Evolutionary conservation across 2,888 invertebrate species (phyloP), one percentile per base, ranked within the genome.

Genomic region (Chelonus formosanus): DNA sequence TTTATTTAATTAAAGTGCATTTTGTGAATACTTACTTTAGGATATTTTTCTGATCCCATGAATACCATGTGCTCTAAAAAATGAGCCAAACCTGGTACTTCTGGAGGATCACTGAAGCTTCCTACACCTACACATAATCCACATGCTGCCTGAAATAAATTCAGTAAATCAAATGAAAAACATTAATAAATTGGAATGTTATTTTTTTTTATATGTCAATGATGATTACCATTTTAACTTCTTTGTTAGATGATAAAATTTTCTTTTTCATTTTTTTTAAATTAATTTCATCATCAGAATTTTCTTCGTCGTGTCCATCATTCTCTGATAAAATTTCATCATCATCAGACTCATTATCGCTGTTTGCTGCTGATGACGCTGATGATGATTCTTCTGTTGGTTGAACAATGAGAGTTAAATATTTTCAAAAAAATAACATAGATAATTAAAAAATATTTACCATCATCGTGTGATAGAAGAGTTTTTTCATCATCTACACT

Each of bases 41-140:
- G 94, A 82, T 91, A 96, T 80, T 95, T 96, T 78, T 92, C 88
- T 73, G 94, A 95, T 43, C 96, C 97, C 96, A 96, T 96, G 79
- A 96, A 97, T 32, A 97, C 92, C 96, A 97, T 94, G 81, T 95
- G 95, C 77, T 95, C 95, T 3, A 95, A 86, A 80, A 95, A 94
- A 82, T 95, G 95, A 0, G 94, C 93, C 80, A 95, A 83, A 0
- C 95, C 95, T 73, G 91, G 93, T 63, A 94, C 90, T 75, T 88
- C 87, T 5, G 86, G 84, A 0, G 94, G 94, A 84, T 95, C 94
- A 76, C 91, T 91, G 84, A 93, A 95, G 76, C 87, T 88, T 54
- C 95, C 94, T 31, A 92, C 93, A 32, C 91, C 90, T 7, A 94
- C 89, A 72, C 90, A 89, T 0, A 95, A 84, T 5, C 91, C 90